Base-by-base conservation (phyloP, 1,140 invertebrate species). In the Aricia agestis region DNA sequence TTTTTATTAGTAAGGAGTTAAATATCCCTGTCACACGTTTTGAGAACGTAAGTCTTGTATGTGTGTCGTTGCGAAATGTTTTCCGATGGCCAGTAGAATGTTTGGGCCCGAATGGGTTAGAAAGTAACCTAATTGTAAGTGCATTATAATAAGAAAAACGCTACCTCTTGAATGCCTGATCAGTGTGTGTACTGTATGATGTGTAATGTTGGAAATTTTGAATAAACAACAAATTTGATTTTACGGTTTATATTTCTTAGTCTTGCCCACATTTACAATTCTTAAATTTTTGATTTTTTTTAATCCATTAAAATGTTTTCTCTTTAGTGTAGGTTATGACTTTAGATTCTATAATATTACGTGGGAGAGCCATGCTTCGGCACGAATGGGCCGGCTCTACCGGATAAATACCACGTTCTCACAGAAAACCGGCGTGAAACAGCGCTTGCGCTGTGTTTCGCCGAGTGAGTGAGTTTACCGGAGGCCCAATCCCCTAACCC, bases 121-220 rank as follows among this genome's bases (percentile, higher is more conserved):
- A 25, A 18, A 19, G 18, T 63, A 59, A 59, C 15, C 6, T 63
- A 63, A 19, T 63, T 63, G 18, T 63, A 63, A 63, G 59, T 63
- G 59, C 59, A 63, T 63, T 71, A 71, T 31, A 71, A 72, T 76
- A 76, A 57, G 61, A 36, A 78, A 85, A 87, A 80, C 82, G 81
- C 86, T 89, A 89, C 85, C 86, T 89, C 86, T 83, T 78, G 72
- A 82, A 87, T 89, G 86, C 83, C 86, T 89, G 79, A 83, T 71
- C 84, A 74, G 79, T 84, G 79, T 82, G 74, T 82, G 73, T 78
- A 77, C 78, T 84, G 82, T 87, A 80, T 77, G 83, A 83, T 83
- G 81, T 74, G 81, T 83, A 78, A 82, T 85, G 84, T 83, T 86
- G 76, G 84, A 84, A 77, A 82, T 75, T 77, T 81, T 86, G 86